Base-by-base conservation (phyloP, 2,888 invertebrate genomes). In the Andrena hattorfiana region DNA sequence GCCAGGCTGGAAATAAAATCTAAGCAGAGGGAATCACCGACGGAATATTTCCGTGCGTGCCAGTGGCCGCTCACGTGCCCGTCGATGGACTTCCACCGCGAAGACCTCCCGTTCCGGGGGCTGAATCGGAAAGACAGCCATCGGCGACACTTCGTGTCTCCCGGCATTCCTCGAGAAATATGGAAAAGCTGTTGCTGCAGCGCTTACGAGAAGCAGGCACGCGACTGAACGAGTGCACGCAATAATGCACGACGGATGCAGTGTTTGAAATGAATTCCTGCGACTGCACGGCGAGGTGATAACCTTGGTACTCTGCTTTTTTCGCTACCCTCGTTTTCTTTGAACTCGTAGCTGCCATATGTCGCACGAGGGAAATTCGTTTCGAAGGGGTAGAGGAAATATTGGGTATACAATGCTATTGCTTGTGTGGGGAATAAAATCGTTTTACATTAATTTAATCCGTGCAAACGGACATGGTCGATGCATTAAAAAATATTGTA, bases 1-100 rank as follows among this genome's bases (percentile, higher is more conserved):
- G 76, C 85, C 79, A 87, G 66, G 49, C 59, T 67, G 76, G 67
- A 81, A 83, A 87, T 87, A 83, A 83, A 85, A 87, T 87, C 79
- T 79, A 83, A 87, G 81, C 77, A 83, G 72, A 49, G 56, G 49
- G 54, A 64, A 59, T 48, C 49, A n/a, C 71, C 60, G 49, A 42
- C 49, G 51, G 64, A 56, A 82, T 63, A 68, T 72, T 83, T 83
- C 68, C 76, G 60, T 30, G 63, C 42, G 66, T 49, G 66, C 64
- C 28, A 75, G 81, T 69, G 64, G 42, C 35, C 54, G 49, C 63
- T 69, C 30, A 54, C 66, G 64, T 59, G 68, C 68, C 56, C 70
- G 67, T 63, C 63, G 10, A 10, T 28, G 26, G 63, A 64, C 20
- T 35, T 83, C 69, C n/a, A 42, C n/a, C 13, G 26, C 68, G 54